Conservation (phyloP, 2,888 invertebrate genomes). For the Conchocele bisecta region DNA sequence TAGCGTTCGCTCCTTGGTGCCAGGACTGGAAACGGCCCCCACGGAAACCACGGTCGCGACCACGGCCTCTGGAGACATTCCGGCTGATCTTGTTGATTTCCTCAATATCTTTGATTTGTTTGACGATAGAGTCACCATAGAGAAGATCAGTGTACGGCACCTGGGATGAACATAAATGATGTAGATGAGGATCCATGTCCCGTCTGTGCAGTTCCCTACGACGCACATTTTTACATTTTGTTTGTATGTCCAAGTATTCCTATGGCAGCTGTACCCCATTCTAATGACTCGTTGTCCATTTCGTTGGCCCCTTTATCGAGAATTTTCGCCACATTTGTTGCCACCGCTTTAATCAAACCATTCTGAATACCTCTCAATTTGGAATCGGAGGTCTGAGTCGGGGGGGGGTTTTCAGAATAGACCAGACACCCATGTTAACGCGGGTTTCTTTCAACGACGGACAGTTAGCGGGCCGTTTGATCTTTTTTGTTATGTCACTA, state of each 20-base stretch:
- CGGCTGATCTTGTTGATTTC: slow-evolving; percentile 21
- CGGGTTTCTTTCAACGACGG: slow-evolving; percentile 9
- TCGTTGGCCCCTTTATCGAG: slow-evolving; percentile 6
- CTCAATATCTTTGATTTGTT: slow-evolving; percentile 32
- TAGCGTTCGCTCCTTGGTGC: no score
- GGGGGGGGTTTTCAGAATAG: slow-evolving; percentile 5
- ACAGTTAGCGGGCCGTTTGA: slow-evolving; percentile 25
- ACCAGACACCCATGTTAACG: slow-evolving; percentile 28
- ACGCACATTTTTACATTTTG: slow-evolving; percentile 25
- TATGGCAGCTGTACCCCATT: slow-evolving; percentile 12
- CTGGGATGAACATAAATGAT: slow-evolving; percentile 34
- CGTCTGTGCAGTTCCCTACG: slow-evolving; percentile 25
- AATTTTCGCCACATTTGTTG: slow-evolving; percentile 19
- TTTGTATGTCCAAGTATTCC: slow-evolving; percentile 29
- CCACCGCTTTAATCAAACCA: slow-evolving; percentile 39
- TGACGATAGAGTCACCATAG: slow-evolving; percentile 32
- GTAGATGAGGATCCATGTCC: slow-evolving; percentile 30
- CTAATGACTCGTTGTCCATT: background rate
- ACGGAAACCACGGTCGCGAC: background rate
- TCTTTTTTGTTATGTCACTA: slow-evolving; percentile 8
- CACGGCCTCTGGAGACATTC: background rate
- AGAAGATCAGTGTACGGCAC: slow-evolving; percentile 17
- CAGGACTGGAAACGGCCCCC: no score
- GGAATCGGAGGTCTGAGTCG: slow-evolving; percentile 29
- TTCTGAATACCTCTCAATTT: slow-evolving; percentile 33